A percentile compares a stretch with the other conserved stretches of the same genome.
phyloP scores from a whole-genome alignment of 1,140 invertebrate genomes.

The Euglossa dilemma region DNA sequence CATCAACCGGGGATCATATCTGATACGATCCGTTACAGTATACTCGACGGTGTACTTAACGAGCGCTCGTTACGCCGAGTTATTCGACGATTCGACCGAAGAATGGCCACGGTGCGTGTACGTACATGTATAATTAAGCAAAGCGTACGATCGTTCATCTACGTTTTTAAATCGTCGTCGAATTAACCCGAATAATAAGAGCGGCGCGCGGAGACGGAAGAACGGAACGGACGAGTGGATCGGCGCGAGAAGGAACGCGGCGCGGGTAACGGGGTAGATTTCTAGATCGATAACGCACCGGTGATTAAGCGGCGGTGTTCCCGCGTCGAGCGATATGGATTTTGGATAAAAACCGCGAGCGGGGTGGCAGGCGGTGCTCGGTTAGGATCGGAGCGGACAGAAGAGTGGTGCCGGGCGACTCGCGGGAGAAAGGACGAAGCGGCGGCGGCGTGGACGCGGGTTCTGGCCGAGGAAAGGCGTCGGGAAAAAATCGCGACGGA shows the following conservation, averaged over 20 bases:
- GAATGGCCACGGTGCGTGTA: too few species aligned
- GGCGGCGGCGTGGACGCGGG: background rate
- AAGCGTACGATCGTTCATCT: background rate
- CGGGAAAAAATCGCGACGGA: background rate
- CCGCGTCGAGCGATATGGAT: background rate
- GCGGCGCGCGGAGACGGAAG: too few species aligned
- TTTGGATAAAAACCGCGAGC: background rate
- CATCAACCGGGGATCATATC: background rate
- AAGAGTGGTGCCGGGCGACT: too few species aligned
- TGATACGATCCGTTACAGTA: background rate
- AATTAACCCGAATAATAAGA: background rate
- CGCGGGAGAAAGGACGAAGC: background rate
- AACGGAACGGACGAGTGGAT: background rate
- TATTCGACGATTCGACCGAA: background rate
- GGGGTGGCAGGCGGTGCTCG: background rate
- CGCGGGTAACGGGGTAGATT: background rate
- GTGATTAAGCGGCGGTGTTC: background rate
- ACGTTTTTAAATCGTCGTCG: background rate
- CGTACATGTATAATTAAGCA: background rate
- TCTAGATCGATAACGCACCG: background rate
- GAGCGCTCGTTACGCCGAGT: background rate
- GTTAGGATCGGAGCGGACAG: too few species aligned
- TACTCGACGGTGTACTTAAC: background rate
- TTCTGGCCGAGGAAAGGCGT: too few species aligned
- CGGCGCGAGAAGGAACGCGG: too few species aligned